Conservation (phyloP, 2,113 vertebrate species). For the Campylorhamphus procurvoides region DNA sequence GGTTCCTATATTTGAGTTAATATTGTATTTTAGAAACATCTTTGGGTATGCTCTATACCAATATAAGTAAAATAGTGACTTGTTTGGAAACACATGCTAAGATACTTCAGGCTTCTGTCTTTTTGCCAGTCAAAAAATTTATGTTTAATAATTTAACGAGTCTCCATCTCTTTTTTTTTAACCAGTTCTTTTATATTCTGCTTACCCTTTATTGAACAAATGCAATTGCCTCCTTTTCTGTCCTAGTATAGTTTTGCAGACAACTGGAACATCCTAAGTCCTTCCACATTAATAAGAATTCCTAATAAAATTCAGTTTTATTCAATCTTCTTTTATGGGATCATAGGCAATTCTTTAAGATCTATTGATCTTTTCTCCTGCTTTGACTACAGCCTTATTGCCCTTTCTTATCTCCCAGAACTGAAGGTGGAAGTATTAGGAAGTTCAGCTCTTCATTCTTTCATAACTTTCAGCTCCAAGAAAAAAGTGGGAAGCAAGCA, state of each 20-base stretch:
- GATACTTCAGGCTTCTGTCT: background rate
- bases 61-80: background rate
- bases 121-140: background rate
- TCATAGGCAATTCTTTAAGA: background rate
- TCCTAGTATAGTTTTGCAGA: background rate
- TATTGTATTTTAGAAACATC: background rate
- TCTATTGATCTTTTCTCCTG: background rate
- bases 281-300: background rate
- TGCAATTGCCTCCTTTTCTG: background rate
- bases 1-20: background rate
- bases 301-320: background rate
- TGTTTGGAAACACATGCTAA: background rate
- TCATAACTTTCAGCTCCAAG: background rate
- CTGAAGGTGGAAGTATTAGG: background rate
- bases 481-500: background rate
- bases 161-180: fast-evolving
- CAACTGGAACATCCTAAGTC: background rate
- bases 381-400: background rate
- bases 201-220: background rate
- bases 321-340: background rate
- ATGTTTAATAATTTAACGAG: background rate
- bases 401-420: background rate
- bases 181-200: background rate
- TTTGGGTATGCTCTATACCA: background rate
- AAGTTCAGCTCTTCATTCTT: background rate